Percentiles rank a stretch among this genome's conserved stretches.
These are phyloP conservation scores for Zaprionus taronus DNA, from an alignment of 1,140 invertebrate genomes.

Conservation along the genomic window DNA sequence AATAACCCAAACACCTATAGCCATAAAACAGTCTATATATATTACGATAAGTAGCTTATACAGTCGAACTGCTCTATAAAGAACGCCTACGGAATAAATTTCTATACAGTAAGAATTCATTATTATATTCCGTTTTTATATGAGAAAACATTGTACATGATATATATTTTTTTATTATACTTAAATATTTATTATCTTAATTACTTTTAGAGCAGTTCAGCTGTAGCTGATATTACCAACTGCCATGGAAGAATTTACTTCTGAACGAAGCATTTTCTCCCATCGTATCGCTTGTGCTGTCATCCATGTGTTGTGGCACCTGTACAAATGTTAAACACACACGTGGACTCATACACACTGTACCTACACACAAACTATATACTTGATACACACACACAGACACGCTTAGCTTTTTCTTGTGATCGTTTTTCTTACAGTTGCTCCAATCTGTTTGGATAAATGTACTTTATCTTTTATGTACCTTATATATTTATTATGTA, in stretches of 20 bases:
- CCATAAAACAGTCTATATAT: conserved; percentile 16
- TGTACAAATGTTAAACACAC: conserved; percentile 55
- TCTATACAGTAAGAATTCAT: not conserved
- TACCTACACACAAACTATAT: conserved; percentile 2
- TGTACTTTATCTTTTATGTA: conserved; percentile 45
- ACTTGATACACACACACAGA: not conserved
- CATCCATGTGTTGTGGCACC: conserved; percentile 19
- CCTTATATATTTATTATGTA: conserved; percentile 44
- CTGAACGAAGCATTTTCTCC: not conserved
- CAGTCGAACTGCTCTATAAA: conserved; percentile 23
- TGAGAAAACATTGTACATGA: not conserved
- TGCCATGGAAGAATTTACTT: conserved; percentile 5
- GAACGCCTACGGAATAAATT: not conserved
- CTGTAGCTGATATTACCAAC: conserved; percentile 36
- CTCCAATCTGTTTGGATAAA: conserved; percentile 15
- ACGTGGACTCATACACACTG: conserved; percentile 57
- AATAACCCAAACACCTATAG: conserved; percentile 34
- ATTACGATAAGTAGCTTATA: conserved; percentile 18
- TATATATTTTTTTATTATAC: not conserved
- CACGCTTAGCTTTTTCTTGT: conserved; percentile 48
- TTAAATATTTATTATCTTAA: not conserved
- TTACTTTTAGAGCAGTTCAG: not conserved
- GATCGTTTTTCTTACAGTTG: conserved; percentile 53
- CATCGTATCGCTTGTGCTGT: conserved; percentile 8
- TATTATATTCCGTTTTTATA: not conserved